A percentile compares a stretch with the other conserved stretches of the same genome.
Evolutionary conservation across 2,113 vertebrate species (phyloP).

Genomic region (Saguinus midas): DNA sequence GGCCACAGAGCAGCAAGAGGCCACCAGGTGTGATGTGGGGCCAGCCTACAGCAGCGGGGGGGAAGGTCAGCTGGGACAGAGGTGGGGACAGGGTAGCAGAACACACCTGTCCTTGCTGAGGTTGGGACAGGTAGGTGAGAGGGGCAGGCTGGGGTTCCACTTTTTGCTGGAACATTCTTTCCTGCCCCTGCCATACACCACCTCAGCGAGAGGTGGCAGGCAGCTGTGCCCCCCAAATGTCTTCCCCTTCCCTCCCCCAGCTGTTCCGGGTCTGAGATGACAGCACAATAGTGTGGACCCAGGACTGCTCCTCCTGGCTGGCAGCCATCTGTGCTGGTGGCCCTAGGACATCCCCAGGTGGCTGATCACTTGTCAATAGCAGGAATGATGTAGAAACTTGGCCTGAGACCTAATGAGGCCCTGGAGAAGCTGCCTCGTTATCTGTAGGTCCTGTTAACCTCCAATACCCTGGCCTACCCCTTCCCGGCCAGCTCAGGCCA

Average conservation of each 20-base stretch:
- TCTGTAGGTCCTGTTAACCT: background rate
- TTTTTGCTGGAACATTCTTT: background rate
- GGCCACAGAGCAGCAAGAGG: background rate
- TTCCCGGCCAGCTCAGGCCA: accelerated
- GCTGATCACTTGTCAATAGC: background rate
- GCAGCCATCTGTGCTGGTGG: background rate
- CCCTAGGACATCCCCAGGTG: accelerated
- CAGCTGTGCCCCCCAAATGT: accelerated
- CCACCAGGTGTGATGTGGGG: background rate
- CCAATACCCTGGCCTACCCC: accelerated
- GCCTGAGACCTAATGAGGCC: accelerated
- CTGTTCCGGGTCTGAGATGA: background rate
- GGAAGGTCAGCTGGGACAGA: background rate
- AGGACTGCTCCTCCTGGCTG: background rate
- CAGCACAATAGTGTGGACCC: too few species aligned
- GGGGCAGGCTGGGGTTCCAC: background rate
- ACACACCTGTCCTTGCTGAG: background rate
- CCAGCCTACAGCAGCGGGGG: background rate
- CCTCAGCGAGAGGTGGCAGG: accelerated
- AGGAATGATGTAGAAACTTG: accelerated
- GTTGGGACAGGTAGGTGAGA: background rate
- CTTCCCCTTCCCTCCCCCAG: accelerated
- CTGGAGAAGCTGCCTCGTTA: background rate
- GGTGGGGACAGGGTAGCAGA: too few species aligned
- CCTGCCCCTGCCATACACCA: too few species aligned